Base-by-base conservation (phyloP, 2,888 invertebrate species). In the Lingula anatina region DNA sequence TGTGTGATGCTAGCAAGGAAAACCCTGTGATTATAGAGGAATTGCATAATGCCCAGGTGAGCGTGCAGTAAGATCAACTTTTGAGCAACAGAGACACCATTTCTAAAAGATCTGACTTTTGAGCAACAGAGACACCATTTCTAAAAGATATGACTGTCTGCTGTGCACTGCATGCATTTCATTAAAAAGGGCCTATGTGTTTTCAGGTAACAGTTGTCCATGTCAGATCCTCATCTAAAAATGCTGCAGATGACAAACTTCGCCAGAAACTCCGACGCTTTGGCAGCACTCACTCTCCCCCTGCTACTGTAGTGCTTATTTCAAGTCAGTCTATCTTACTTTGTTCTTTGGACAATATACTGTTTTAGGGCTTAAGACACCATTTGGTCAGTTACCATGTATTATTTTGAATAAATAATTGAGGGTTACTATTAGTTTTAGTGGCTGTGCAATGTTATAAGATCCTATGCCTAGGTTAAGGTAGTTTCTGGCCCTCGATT, bases 1-100 rank as follows among this genome's bases (percentile, higher is more conserved):
- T 90, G 25, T 91, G 92, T 80, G 91, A 92, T 80, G 88, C 89
- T 42, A 83, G 85, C 61, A 90, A 89, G 74, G 90, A 90, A 76
- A 83, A 83, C 62, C 81, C 84, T 55, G 81, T 83, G 66, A 82
- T 89, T 60, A 83, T 91, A 60, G 85, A 88, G 70, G 89, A 90
- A 78, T 80, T 91, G 2, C 72, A 71, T 47, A 57, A 64, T 51
- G 71, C 68, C 3, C 71, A 71, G 66, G 73, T 72, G 56, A 26
- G 49, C 23, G 21, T 15, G 18, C 15, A 5, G n/a, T 21, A n/a
- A 9, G 9, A 12, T 31, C 9, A n/a, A 31, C 9, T 31, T 31
- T 9, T 31, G 35, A 12, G 35, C 9, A 9, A 31, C 9, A n/a
- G 35, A n/a, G 35, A 31, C n/a, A 31, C n/a, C 9, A 31, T 31